A percentile compares a stretch with the other conserved stretches of the same genome.
These are phyloP conservation scores for Gallinago media DNA, from an alignment of 2,113 vertebrate genomes.

Conservation along the genomic window DNA sequence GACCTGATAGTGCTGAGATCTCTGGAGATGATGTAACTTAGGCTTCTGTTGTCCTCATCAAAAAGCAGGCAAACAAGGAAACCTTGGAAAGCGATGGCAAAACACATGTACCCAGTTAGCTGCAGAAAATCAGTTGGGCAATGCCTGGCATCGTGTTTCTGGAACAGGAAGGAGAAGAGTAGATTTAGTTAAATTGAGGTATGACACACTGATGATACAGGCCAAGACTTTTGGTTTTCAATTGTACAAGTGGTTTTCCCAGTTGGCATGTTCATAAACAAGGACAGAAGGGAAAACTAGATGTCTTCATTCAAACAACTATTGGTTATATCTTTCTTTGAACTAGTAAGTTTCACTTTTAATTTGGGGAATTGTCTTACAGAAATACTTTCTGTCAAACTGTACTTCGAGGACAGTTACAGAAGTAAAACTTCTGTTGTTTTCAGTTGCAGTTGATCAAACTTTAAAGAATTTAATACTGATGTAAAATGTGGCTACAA, in stretches of 20 bases:
- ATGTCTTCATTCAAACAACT: neutral
- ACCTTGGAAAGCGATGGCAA: neutral
- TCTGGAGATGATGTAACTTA: neutral
- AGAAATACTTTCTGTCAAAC: neutral
- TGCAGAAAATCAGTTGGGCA: neutral
- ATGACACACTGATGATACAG: constrained; percentile 1
- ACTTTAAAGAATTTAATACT: neutral
- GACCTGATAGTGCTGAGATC: neutral
- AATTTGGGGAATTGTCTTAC: neutral
- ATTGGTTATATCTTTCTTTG: neutral
- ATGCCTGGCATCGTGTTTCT: neutral
- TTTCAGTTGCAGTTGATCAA: neutral
- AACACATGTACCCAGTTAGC: neutral
- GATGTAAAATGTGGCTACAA: neutral
- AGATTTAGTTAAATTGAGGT: constrained; percentile 10
- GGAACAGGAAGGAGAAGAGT: constrained; percentile 14
- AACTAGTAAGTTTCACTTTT: neutral
- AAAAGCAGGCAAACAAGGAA: neutral
- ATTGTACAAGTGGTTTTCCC: constrained; percentile 10
- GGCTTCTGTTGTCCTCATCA: too few relatives aligned
- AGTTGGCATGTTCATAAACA: neutral
- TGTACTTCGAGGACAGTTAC: neutral
- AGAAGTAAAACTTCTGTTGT: neutral
- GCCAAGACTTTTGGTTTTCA: neutral
- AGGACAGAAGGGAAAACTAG: neutral